phyloP scores from a whole-genome alignment of 2,797 vertebrate genomes.

The Percopsis omiscomaycus region DNA sequence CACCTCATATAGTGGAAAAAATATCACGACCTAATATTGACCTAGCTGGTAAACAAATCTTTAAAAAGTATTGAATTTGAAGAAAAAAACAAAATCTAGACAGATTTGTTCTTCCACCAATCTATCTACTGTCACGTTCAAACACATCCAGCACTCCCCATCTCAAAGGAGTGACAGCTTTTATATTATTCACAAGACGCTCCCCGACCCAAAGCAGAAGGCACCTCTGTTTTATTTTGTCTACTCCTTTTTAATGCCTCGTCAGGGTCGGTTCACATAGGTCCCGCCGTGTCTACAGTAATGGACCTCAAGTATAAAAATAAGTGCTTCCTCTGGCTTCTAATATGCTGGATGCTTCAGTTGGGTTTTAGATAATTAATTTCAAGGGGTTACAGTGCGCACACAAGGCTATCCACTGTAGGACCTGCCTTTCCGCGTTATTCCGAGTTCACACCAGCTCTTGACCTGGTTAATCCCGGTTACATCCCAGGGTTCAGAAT shows the following conservation, averaged over 20 bases:
- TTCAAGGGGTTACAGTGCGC: no score
- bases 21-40: conserved; percentile 22
- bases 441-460: no score
- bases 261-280: conserved; percentile 11
- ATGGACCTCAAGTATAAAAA: conserved; percentile 60
- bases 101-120: conserved; percentile 57
- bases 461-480: no score
- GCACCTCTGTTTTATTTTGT: conserved; percentile 48
- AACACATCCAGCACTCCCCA: background rate
- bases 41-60: conserved; percentile 14
- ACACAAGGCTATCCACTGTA: no score
- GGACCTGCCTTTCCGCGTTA: no score
- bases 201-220: conserved; percentile 48
- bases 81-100: conserved; percentile 10
- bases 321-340: conserved; percentile 36
- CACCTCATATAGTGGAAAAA: conserved; percentile 27
- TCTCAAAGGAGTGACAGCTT: conserved; percentile 14
- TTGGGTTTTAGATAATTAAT: conserved; percentile 18
- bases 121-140: conserved; percentile 26
- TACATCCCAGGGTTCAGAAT: no score
- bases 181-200: conserved; percentile 4
- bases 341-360: conserved; percentile 31
- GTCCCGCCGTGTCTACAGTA: conserved; percentile 9
- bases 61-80: conserved; percentile 4
- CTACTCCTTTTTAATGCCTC: conserved; percentile 6